These are phyloP conservation scores for Parthenolecanium corni DNA, from an alignment of 2,888 invertebrate genomes.

Conservation along the genomic window DNA sequence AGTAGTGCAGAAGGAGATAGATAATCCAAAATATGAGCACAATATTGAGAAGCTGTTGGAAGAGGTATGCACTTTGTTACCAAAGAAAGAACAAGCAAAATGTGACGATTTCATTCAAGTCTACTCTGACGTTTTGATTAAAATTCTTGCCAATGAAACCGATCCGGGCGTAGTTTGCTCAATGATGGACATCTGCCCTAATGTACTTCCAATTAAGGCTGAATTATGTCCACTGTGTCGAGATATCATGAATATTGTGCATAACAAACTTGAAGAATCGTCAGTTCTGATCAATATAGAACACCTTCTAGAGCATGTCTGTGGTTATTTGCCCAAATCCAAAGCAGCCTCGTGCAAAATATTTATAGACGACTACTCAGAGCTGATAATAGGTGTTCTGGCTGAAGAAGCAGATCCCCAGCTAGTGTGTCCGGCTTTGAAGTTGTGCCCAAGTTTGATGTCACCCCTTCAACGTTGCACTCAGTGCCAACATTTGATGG, in stretches of 20 bases:
- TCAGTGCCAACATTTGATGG: not conserved
- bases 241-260: slow-evolving; percentile 67
- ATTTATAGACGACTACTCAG: slow-evolving; percentile 68
- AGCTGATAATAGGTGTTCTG: slow-evolving; percentile 62
- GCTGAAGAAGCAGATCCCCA: slow-evolving; percentile 68
- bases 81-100: slow-evolving; percentile 48
- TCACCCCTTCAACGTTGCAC: slow-evolving; percentile 28
- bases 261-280: slow-evolving; percentile 42
- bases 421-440: slow-evolving; percentile 59
- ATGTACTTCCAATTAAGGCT: not conserved
- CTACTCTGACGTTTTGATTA: slow-evolving; percentile 68
- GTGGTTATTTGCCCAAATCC: slow-evolving; percentile 52
- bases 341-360: slow-evolving; percentile 54
- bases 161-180: slow-evolving; percentile 67
- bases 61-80: slow-evolving; percentile 56
- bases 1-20: slow-evolving; percentile 53
- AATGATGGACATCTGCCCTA: slow-evolving; percentile 65
- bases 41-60: slow-evolving; percentile 55
- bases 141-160: slow-evolving; percentile 63
- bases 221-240: slow-evolving; percentile 61
- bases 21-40: slow-evolving; percentile 37
- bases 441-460: slow-evolving; percentile 44
- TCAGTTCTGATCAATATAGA: slow-evolving; percentile 48
- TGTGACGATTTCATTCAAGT: slow-evolving; percentile 64
- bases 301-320: slow-evolving; percentile 53